phyloP scores from a whole-genome alignment of 35 echinoderm and acorn worm genomes.

The Patiria miniata region DNA sequence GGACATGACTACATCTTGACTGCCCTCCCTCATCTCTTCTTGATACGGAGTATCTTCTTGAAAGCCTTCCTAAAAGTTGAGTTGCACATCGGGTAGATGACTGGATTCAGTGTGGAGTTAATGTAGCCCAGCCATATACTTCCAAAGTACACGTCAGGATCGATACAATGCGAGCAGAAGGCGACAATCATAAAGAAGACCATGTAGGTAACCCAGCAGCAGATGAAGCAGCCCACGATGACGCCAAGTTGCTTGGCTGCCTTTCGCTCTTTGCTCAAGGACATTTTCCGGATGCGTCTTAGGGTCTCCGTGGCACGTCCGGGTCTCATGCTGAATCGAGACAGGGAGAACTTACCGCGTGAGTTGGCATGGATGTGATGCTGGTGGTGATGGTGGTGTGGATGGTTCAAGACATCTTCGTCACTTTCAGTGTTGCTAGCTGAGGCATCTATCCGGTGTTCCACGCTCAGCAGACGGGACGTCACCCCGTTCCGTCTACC shows the following conservation, averaged over 20 bases:
- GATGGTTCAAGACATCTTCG: background rate
- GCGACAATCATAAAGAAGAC: slow-evolving; percentile 90
- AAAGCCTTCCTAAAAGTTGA: slow-evolving; percentile 94
- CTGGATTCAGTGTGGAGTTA: slow-evolving; percentile 94
- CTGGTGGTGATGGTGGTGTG: background rate
- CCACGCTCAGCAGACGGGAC: slow-evolving; percentile 31
- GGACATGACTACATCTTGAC: too few species aligned
- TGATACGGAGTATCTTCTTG: slow-evolving; percentile 77
- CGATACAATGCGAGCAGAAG: slow-evolving; percentile 64
- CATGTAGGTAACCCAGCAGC: slow-evolving; percentile 95
- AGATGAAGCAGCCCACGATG: slow-evolving; percentile 95
- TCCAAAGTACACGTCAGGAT: slow-evolving; percentile 62
- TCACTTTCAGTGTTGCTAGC: background rate
- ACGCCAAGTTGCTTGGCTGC: slow-evolving; percentile 92
- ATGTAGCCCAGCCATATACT: slow-evolving; percentile 96
- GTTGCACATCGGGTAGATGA: slow-evolving; percentile 97
- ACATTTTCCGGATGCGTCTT: slow-evolving; percentile 70
- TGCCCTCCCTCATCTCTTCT: background rate
- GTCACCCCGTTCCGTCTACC: slow-evolving; percentile 22
- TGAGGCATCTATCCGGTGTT: background rate
- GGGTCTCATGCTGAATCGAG: slow-evolving; percentile 74
- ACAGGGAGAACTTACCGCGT: slow-evolving; percentile 58
- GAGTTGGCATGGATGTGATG: background rate
- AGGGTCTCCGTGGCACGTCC: slow-evolving; percentile 68
- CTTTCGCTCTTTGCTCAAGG: slow-evolving; percentile 85